A percentile compares a stretch with the other conserved stretches of the same genome.
phyloP scores from a whole-genome alignment of 2,113 vertebrate genomes.

The Hippocampus mohnikei region DNA sequence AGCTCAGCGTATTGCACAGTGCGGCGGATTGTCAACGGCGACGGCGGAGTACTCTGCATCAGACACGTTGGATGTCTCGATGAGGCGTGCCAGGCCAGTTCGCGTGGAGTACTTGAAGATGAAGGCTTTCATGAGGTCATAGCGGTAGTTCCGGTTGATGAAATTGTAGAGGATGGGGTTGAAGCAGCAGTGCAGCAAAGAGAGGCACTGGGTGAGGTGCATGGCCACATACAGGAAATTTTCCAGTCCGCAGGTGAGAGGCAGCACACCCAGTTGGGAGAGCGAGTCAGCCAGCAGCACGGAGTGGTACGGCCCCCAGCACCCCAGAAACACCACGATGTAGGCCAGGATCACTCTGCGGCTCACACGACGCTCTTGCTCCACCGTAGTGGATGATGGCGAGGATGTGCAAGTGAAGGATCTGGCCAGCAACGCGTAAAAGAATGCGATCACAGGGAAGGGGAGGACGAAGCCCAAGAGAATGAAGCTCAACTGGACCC shows the following conservation, averaged over 20 bases:
- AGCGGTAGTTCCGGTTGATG: slow-evolving; percentile 87
- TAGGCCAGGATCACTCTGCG: slow-evolving; percentile 88
- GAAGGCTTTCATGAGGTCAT: slow-evolving; percentile 95
- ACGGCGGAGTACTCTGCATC: slow-evolving; percentile 85
- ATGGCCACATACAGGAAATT: slow-evolving; percentile 81
- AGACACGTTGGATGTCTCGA: slow-evolving; percentile 79
- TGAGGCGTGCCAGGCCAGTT: slow-evolving; percentile 87
- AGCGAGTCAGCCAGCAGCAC: slow-evolving; percentile 83
- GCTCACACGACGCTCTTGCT: slow-evolving; percentile 81
- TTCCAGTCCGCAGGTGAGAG: slow-evolving; percentile 84
- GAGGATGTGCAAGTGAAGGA: slow-evolving; percentile 60
- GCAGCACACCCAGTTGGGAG: slow-evolving; percentile 80
- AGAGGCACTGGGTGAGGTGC: slow-evolving; percentile 91
- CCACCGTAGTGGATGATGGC: slow-evolving; percentile 39
- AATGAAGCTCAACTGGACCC: slow-evolving; percentile 86
- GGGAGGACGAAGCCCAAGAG: slow-evolving; percentile 86
- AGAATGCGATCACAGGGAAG: slow-evolving; percentile 84
- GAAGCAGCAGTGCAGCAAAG: slow-evolving; percentile 90
- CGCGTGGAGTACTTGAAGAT: slow-evolving; percentile 95
- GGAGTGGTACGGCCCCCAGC: slow-evolving; percentile 89
- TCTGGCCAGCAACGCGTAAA: slow-evolving; percentile 81
- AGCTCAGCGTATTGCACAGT: slow-evolving; percentile 39
- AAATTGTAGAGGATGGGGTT: slow-evolving; percentile 96
- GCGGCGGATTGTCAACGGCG: slow-evolving; percentile 78
- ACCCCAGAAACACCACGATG: slow-evolving; percentile 86